Base-by-base conservation (phyloP, 2,113 vertebrate species). In the Terrapene triunguis region DNA sequence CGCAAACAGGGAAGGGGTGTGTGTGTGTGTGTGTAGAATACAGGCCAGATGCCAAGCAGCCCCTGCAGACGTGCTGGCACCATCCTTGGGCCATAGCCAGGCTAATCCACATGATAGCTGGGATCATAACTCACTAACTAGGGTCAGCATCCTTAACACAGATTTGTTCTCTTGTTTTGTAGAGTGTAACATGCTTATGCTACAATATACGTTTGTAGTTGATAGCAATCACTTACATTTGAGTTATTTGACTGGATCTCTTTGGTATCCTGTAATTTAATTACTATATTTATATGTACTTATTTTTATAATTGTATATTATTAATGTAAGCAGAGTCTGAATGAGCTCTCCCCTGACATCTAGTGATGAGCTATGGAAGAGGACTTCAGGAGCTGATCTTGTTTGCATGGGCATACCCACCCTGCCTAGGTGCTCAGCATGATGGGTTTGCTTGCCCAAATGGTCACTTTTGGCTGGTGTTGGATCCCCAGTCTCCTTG, bases 11-110 rank as follows among this genome's bases (percentile, higher is more conserved):
- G 27, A 50, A 50, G 50, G 13, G 4, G 55, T 29, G 57, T 5
- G 57, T 29, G 57, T 29, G 27, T 27, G 29, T 59, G 74, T 44
- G 1, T 9, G 29, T 4, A 38, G n/a, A 89, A 84, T 10, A 91
- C 84, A 91, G 86, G 84, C 86, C 57, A 87, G 54, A 59, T 92
- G 92, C 92, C 92, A 90, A 59, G 65, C 84, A 51, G 35, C 74
- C 84, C 35, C 88, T 92, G 9, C 74, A 81, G 86, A n/a, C 50
- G 78, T 44, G 51, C 79, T 95, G 95, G 79, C 74, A 80, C 82
- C 84, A 50, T 55, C 86, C 44, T 38, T 87, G 85, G 1, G 0
- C 80, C 10, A 1, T 6, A 44, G 29, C 82, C 42, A 78, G 53
- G 0, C 72, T 42, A 53, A n/a, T 42, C 13, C 91, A 65, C 44